Base-by-base conservation (phyloP, 1,140 invertebrate genomes). In the Atta cephalotes region DNA sequence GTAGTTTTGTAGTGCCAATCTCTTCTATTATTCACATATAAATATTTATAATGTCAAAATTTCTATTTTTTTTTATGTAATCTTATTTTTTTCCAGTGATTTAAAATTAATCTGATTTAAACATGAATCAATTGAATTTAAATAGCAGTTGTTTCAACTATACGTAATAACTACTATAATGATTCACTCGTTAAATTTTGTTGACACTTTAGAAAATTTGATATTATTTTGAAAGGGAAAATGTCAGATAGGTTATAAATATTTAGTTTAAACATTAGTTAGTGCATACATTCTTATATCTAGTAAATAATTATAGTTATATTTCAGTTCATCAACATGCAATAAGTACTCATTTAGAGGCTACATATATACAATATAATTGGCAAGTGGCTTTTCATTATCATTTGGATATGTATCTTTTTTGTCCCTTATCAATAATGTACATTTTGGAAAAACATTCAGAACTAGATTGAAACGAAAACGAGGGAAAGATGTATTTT, bases 331-430 rank as follows among this genome's bases (percentile, higher is more conserved):
- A 28, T 81, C 68, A 70, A 70, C 7, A 70, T 0, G 31, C 49
- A 53, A 18, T 80, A 21, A 56, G 7, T 56, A 31, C 21, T 56
- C 9, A 53, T 39, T 45, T n/a, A 45, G 7, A 45, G 16, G 7
- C 16, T 31, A n/a, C 51, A 63, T 3, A 62, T 56, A 18, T 56
- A 63, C n/a, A 16, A 18, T 4, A 16, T 18, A 35, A 51, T 28
- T 60, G 21, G 35, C 78, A 72, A 90, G 87, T 91, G 89, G 87
- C 89, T 91, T 88, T 84, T 91, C 87, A 90, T 90, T 85, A 66
- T 90, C 80, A 80, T 84, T 58, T 53, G 9, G 14, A 51, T 51
- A 51, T 51, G 9, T 45, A 56, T n/a, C 53, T 56, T 21, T 58
- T 31, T 45, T 49, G 12, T 18, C 80, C 7, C 28, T n/a, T 49